A percentile compares a stretch with the other conserved stretches of the same genome.
These are phyloP conservation scores for Drosophila pandora DNA, from an alignment of 1,140 invertebrate species.

Conservation along the genomic window DNA sequence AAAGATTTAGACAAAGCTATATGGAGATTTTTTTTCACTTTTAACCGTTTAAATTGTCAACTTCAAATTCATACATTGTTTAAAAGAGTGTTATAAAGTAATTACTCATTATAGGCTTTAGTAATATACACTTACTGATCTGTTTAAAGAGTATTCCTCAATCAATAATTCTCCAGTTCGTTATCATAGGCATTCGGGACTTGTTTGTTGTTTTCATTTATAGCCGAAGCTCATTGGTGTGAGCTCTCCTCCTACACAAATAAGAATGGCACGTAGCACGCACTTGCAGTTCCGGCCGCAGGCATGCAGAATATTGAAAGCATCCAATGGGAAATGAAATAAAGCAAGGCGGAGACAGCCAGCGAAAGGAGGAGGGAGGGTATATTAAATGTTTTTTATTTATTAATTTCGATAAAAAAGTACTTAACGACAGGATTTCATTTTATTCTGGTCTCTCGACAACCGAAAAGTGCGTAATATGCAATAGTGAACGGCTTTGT, in stretches of 20 bases:
- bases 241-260: background rate
- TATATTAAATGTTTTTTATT: conserved; percentile 26
- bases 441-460: conserved; percentile 3
- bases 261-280: conserved; percentile 2
- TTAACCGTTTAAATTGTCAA: too few relatives aligned
- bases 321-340: conserved; percentile 36
- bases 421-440: conserved; percentile 25
- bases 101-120: too few relatives aligned
- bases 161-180: background rate
- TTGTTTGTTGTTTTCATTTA: conserved; percentile 38
- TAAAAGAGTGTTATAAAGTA: too few relatives aligned
- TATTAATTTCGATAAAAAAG: conserved; percentile 39
- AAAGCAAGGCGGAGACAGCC: background rate
- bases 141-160: conserved; percentile 3
- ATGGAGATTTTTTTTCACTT: too few relatives aligned
- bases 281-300: conserved; percentile 13
- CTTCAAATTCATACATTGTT: too few relatives aligned
- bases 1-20: too few relatives aligned
- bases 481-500: conserved; percentile 22
- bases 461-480: conserved; percentile 9
- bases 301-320: conserved; percentile 24
- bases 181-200: conserved; percentile 3
- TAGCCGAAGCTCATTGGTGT: conserved; percentile 14
- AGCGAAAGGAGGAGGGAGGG: background rate
- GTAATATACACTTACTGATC: too few relatives aligned